Conservation (phyloP, 2,888 invertebrate genomes). For the Acrobasis suavella region DNA sequence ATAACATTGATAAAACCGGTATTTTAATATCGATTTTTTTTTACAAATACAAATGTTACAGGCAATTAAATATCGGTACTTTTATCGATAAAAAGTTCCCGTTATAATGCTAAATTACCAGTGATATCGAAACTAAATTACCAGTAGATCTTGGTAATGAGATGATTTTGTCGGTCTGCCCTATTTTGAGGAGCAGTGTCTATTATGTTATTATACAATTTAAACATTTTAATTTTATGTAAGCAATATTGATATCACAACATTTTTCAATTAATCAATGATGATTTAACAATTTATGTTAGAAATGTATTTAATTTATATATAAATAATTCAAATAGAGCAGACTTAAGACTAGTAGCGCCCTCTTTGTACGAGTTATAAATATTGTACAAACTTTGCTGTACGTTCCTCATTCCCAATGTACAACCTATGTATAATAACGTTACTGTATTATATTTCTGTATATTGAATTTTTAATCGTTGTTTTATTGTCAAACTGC, state of each 20-base stretch:
- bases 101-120: no score
- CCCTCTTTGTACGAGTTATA: constrained; percentile 31
- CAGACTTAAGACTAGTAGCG: constrained; percentile 16
- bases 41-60: no score
- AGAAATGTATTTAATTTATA: neutral
- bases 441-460: constrained; percentile 62
- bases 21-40: no score
- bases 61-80: no score
- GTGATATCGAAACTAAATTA: no score
- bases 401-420: constrained; percentile 34
- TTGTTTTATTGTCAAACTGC: constrained; percentile 38
- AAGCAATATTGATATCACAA: constrained; percentile 5
- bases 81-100: no score
- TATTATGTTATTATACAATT: neutral
- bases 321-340: neutral
- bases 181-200: neutral
- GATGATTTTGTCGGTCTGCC: neutral
- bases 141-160: no score
- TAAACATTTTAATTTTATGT: neutral
- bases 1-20: no score
- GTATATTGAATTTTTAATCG: constrained; percentile 54
- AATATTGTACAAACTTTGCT: constrained; percentile 40
- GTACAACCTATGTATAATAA: constrained; percentile 51
- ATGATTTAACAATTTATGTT: neutral
- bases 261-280: neutral